phyloP scores from a whole-genome alignment of 1,140 invertebrate genomes.

The Heliconius himera region DNA sequence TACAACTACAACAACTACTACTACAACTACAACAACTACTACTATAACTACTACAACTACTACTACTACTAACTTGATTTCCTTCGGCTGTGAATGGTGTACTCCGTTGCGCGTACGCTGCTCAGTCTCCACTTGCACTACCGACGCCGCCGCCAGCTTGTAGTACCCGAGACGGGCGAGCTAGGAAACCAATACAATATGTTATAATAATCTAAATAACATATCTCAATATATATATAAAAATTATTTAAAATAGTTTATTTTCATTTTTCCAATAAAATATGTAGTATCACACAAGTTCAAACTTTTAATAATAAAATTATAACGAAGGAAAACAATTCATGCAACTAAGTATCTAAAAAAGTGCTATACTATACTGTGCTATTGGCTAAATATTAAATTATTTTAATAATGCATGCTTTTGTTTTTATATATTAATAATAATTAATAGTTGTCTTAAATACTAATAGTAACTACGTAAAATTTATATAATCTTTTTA shows the following conservation, averaged over 20 bases:
- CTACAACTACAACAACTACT: background rate
- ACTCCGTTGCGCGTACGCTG: slow-evolving; percentile 74
- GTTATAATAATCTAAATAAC: background rate
- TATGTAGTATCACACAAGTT: background rate
- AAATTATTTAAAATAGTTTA: background rate
- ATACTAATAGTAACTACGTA: no score
- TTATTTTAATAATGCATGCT: background rate
- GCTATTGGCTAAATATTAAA: slow-evolving; percentile 12
- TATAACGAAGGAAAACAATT: background rate
- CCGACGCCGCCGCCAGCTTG: slow-evolving; percentile 78
- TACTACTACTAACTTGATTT: slow-evolving; percentile 60
- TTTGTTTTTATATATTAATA: background rate
- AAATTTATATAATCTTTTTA: no score
- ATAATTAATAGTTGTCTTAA: background rate
- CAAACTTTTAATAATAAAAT: background rate
- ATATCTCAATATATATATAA: background rate
- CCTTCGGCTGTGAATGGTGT: slow-evolving; percentile 61
- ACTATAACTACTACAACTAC: slow-evolving; percentile 31
- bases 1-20: slow-evolving; percentile 33
- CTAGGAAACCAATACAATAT: slow-evolving; percentile 46
- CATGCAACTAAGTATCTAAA: background rate
- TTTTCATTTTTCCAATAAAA: background rate
- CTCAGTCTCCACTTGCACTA: slow-evolving; percentile 66
- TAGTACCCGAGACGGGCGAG: slow-evolving; percentile 79
- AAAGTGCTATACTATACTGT: background rate